phyloP scores from a whole-genome alignment of 2,888 invertebrate species.

The Sussaba pulchella region DNA sequence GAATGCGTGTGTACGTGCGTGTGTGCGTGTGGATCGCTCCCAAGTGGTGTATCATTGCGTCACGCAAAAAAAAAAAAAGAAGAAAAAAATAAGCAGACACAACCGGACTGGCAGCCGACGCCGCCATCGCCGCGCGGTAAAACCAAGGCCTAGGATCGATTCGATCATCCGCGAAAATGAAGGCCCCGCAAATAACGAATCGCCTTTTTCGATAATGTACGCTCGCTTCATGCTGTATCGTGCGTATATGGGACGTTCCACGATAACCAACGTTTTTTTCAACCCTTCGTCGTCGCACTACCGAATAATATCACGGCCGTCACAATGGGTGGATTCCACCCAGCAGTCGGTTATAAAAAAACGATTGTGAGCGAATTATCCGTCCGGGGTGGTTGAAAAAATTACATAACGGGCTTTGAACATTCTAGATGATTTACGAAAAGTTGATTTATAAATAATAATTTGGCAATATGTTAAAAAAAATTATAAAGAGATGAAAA shows the following conservation, averaged over 20 bases:
- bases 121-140: conserved; percentile 57
- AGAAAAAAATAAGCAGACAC: conserved; percentile 56
- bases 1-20: conserved; percentile 12
- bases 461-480: too few relatives aligned
- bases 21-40: conserved; percentile 31
- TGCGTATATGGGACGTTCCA: background rate
- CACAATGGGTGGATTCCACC: too few relatives aligned
- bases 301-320: too few relatives aligned
- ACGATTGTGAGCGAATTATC: too few relatives aligned
- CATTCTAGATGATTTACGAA: too few relatives aligned
- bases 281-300: too few relatives aligned
- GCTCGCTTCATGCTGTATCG: background rate
- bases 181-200: conserved; percentile 67
- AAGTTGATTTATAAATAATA: too few relatives aligned
- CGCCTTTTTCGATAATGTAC: conserved; percentile 41
- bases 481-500: too few relatives aligned
- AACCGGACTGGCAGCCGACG: conserved; percentile 24
- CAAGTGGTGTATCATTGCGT: conserved; percentile 47
- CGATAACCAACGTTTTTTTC: background rate
- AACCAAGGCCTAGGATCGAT: conserved; percentile 73
- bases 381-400: too few relatives aligned
- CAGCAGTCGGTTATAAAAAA: too few relatives aligned
- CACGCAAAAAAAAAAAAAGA: conserved; percentile 45
- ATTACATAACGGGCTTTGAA: too few relatives aligned
- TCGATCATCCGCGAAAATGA: conserved; percentile 74